Evolutionary conservation across 2,113 vertebrate species (phyloP), one percentile per base, ranked within the genome.

Genomic region (Hystrix cristata): DNA sequence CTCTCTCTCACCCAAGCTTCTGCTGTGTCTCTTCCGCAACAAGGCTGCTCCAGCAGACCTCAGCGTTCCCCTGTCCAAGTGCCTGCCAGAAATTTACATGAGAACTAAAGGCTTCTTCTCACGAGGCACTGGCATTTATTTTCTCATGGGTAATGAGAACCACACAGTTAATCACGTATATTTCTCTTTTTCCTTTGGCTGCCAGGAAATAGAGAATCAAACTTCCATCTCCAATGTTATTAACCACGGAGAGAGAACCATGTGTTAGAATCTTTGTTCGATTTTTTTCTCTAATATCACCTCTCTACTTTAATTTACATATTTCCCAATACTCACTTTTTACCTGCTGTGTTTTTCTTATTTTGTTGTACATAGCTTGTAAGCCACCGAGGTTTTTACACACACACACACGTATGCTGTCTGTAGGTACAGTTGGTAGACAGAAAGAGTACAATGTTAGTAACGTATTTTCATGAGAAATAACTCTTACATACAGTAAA

Each of bases 161-260:
- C 69, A 76, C 51, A 46, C 53, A 76, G 91, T n/a, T 84, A 86
- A 93, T 84, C 62, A 80, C 16, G 12, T 8, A 69, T 81, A 71
- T 95, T 92, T 96, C 67, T 79, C 43, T 93, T 94, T 93, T 87
- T 60, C 51, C 43, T 93, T 72, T 62, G 38, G 31, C 59, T 92
- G 38, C 38, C 34, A 71, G 80, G 69, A 95, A 97, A 87, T 87
- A 81, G 59, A 95, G 84, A 97, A 97, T 48, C 53, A 92, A 97
- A 62, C 14, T 81, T 74, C 67, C 13, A 79, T 51, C 46, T 95
- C 13, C 55, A 84, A 67, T 60, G 38, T 59, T 88, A 95, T 83
- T 87, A 92, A 87, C 55, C 53, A 71, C 48, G 14, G 59, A 94
- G 65, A 95, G 59, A 94, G 65, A 95, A 57, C 21, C 62, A 71